Evolutionary conservation across 2,888 invertebrate genomes (phyloP).

Genomic region (Dioctria linearis): DNA sequence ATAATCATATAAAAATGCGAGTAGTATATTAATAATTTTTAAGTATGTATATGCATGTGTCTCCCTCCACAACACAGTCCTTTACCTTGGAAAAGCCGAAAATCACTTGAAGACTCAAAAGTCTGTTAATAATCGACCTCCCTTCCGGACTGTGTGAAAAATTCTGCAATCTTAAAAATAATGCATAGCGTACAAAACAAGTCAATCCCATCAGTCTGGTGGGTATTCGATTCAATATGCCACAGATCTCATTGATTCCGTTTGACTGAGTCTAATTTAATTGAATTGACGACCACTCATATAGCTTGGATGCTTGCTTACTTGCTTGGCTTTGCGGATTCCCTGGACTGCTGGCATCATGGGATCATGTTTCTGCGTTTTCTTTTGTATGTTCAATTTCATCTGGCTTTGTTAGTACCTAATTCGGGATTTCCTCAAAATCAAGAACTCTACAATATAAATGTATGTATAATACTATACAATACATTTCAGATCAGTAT

Average conservation of each 20-base stretch:
- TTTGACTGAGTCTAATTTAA: constrained; percentile 70
- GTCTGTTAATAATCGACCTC: constrained; percentile 48
- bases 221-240: constrained; percentile 44
- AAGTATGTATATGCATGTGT: constrained; percentile 11
- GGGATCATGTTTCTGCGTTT: constrained; percentile 27
- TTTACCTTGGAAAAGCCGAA: constrained; percentile 14
- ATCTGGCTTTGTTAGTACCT: constrained; percentile 34
- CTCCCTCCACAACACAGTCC: constrained; percentile 54
- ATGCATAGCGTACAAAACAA: constrained; percentile 64
- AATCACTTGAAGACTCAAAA: constrained; percentile 54
- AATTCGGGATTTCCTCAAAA: constrained; percentile 57
- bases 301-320: background rate
- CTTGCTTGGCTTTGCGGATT: background rate
- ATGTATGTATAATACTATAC: too few species aligned
- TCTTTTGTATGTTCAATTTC: constrained; percentile 44
- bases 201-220: constrained; percentile 58
- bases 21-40: too few species aligned
- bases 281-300: constrained; percentile 53
- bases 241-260: constrained; percentile 68
- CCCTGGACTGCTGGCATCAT: constrained; percentile 29
- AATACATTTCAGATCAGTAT: too few species aligned
- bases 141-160: constrained; percentile 47
- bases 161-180: constrained; percentile 39
- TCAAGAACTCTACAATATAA: background rate
- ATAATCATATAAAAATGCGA: too few species aligned